Evolutionary conservation across 2,888 invertebrate genomes (phyloP).

Genomic region (Melinopterus prodromus): DNA sequence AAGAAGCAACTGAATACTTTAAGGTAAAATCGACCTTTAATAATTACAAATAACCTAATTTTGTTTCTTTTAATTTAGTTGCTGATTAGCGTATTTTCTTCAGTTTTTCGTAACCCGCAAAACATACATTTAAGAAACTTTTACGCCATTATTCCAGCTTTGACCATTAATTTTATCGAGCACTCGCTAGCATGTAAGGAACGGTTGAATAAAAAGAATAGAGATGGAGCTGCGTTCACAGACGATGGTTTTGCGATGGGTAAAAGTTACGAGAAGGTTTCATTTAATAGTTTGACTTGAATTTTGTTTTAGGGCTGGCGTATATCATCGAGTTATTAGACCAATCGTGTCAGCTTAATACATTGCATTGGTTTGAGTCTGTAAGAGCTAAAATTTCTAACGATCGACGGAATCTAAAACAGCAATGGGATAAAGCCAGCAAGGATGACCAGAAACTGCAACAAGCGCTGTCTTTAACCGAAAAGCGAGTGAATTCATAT

Average conservation of each 20-base stretch:
- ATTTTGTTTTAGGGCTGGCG: conserved; percentile 69
- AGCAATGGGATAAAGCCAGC: conserved; percentile 63
- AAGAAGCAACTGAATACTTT: conserved; percentile 52
- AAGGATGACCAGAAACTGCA: conserved; percentile 87
- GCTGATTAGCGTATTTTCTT: conserved; percentile 91
- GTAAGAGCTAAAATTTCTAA: conserved; percentile 76
- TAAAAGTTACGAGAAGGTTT: conserved; percentile 43
- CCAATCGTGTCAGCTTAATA: conserved; percentile 85
- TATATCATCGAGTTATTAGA: conserved; percentile 91
- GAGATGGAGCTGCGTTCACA: conserved; percentile 88
- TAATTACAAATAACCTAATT: background rate
- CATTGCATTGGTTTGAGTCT: conserved; percentile 94
- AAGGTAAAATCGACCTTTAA: conserved; percentile 38
- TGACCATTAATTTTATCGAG: conserved; percentile 95
- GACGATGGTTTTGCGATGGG: conserved; percentile 99
- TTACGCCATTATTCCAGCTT: conserved; percentile 90
- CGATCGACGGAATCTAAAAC: conserved; percentile 67
- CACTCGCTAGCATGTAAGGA: conserved; percentile 92
- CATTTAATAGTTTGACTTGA: background rate
- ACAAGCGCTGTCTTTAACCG: conserved; percentile 89
- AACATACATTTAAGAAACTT: conserved; percentile 92
- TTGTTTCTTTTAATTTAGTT: conserved; percentile 59
- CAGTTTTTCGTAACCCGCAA: conserved; percentile 85
- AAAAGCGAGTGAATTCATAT: conserved; percentile 81
- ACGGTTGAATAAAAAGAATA: conserved; percentile 90